Evolutionary conservation across 2,888 invertebrate species (phyloP).

Genomic region (Drosophila maculinotata): DNA sequence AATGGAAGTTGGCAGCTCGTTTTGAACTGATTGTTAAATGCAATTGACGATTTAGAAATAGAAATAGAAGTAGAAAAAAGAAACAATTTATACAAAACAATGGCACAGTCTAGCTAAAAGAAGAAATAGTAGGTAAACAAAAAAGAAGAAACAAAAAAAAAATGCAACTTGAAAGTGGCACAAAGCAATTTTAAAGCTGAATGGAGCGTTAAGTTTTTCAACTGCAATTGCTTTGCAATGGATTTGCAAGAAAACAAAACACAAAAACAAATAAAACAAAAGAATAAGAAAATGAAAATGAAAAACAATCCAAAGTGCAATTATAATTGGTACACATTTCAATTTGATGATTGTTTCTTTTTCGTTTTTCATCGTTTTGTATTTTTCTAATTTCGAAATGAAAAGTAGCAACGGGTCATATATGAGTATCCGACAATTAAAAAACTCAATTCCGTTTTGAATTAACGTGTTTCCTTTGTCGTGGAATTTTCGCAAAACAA

Average conservation of each 20-base stretch:
- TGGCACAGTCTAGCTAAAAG: constrained; percentile 25
- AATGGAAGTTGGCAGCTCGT: constrained; percentile 25
- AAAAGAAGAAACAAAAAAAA: constrained; percentile 32
- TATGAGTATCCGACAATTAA: constrained; percentile 9
- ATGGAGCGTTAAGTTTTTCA: constrained; percentile 79
- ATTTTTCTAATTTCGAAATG: constrained; percentile 24
- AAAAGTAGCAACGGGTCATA: not conserved
- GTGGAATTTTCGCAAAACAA: no score
- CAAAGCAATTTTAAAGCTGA: constrained; percentile 79
- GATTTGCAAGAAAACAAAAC: constrained; percentile 37
- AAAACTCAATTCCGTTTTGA: constrained; percentile 14
- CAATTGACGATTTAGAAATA: constrained; percentile 59
- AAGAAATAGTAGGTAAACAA: constrained; percentile 25
- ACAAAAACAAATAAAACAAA: constrained; percentile 44
- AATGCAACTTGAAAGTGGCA: constrained; percentile 75
- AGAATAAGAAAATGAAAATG: constrained; percentile 36
- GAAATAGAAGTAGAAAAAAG: constrained; percentile 26
- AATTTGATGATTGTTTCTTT: constrained; percentile 15
- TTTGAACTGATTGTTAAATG: constrained; percentile 46
- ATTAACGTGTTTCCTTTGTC: no score
- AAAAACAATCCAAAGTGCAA: constrained; percentile 38
- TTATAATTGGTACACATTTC: constrained; percentile 48
- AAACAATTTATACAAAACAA: constrained; percentile 31
- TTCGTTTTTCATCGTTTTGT: not conserved
- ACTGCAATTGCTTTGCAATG: constrained; percentile 74